phyloP scores from a whole-genome alignment of 2,888 invertebrate genomes.

The Isoperla grammatica region DNA sequence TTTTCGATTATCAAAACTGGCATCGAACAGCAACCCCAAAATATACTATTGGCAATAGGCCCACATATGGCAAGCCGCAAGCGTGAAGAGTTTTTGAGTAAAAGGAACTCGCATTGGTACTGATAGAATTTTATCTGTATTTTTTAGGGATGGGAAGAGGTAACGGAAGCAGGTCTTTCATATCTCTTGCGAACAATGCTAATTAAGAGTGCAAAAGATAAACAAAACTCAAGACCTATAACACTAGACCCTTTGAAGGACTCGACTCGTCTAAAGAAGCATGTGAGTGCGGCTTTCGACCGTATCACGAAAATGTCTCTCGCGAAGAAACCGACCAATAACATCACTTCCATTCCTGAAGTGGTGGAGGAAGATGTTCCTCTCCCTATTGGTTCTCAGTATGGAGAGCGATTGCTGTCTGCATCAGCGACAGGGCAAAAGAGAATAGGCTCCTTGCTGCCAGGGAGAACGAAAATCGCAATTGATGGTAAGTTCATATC shows the following conservation, averaged over 20 bases:
- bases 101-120: too few relatives aligned
- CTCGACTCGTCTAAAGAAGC: constrained; percentile 43
- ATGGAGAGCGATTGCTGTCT: constrained; percentile 20
- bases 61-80: too few relatives aligned
- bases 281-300: constrained; percentile 42
- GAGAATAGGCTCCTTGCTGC: too few relatives aligned
- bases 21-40: too few relatives aligned
- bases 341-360: not conserved
- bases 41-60: too few relatives aligned
- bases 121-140: constrained; percentile 20
- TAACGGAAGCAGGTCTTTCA: constrained; percentile 59
- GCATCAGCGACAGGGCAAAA: not conserved
- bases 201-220: constrained; percentile 60
- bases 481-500: too few relatives aligned
- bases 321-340: not conserved
- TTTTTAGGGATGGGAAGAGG: constrained; percentile 73
- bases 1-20: too few relatives aligned
- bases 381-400: constrained; percentile 22
- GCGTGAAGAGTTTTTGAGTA: too few relatives aligned
- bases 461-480: too few relatives aligned
- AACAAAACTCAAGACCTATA: constrained; percentile 50
- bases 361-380: constrained; percentile 14
- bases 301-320: constrained; percentile 26
- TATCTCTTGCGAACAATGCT: constrained; percentile 58
- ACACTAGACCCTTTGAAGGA: constrained; percentile 36